phyloP scores from a whole-genome alignment of 2,888 invertebrate species.

The Apeira syringaria region DNA sequence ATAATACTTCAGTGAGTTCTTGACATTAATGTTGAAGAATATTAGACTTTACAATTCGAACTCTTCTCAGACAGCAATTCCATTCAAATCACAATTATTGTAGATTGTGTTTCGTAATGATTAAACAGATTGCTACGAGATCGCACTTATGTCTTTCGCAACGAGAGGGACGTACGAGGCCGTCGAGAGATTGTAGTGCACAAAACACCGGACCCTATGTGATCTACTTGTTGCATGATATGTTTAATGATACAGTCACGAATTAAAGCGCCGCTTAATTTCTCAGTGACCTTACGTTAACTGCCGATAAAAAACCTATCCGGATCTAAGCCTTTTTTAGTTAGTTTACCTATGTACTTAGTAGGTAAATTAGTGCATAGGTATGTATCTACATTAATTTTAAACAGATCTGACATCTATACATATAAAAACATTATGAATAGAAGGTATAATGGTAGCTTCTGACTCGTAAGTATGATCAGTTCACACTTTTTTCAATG shows the following conservation, averaged over 20 bases:
- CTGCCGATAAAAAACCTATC: slow-evolving; percentile 27
- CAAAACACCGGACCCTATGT: slow-evolving; percentile 33
- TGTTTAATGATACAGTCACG: slow-evolving; percentile 36
- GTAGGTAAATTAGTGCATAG: background rate
- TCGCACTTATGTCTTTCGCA: slow-evolving; percentile 35
- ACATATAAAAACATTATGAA: too few relatives aligned
- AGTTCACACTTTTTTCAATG: slow-evolving; percentile 29
- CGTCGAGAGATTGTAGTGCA: slow-evolving; percentile 31
- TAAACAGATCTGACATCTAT: background rate
- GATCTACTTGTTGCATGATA: slow-evolving; percentile 29
- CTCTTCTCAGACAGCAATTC: slow-evolving; percentile 32
- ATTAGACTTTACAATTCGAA: slow-evolving; percentile 24
- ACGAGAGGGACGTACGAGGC: slow-evolving; percentile 29
- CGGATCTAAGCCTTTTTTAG: too few relatives aligned
- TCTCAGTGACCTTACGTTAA: slow-evolving; percentile 28
- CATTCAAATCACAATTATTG: slow-evolving; percentile 36
- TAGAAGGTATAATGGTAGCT: too few relatives aligned
- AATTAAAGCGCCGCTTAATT: slow-evolving; percentile 22
- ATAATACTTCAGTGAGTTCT: too few relatives aligned
- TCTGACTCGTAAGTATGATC: too few relatives aligned
- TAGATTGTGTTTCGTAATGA: slow-evolving; percentile 39
- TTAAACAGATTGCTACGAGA: slow-evolving; percentile 34
- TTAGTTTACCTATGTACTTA: too few relatives aligned
- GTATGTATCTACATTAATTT: background rate
- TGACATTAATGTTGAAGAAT: slow-evolving; percentile 19